A percentile compares a stretch with the other conserved stretches of the same genome.
Conservation (phyloP, 1,140 invertebrate species). For the Nebria ingens region DNA sequence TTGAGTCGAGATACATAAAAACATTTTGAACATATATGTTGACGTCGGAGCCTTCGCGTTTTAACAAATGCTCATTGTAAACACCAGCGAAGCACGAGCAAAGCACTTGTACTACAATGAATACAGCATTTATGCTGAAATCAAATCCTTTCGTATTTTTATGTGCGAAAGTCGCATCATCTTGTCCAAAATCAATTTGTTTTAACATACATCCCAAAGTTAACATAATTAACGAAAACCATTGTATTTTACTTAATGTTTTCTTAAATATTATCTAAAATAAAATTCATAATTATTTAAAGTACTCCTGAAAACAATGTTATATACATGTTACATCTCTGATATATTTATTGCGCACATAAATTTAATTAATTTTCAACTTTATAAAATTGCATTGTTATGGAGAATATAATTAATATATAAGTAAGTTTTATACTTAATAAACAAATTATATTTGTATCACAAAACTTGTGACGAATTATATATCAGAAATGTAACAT, state of each 20-base stretch:
- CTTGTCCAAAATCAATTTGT: slow-evolving; percentile 55
- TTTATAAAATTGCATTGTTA: no score
- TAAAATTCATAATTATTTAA: slow-evolving; percentile 15
- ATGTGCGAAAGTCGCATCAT: slow-evolving; percentile 31
- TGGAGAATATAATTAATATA: no score
- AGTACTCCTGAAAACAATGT: background rate
- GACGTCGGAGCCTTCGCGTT: slow-evolving; percentile 68
- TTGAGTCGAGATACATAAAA: slow-evolving; percentile 93
- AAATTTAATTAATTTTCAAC: no score
- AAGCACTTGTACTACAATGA: slow-evolving; percentile 74
- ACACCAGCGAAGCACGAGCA: slow-evolving; percentile 92
- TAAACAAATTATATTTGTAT: slow-evolving; percentile 10
- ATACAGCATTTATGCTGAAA: slow-evolving; percentile 58
- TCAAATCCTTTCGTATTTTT: slow-evolving; percentile 37
- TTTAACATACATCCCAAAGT: slow-evolving; percentile 89
- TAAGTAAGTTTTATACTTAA: background rate
- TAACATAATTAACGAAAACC: slow-evolving; percentile 77
- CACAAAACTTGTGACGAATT: no score
- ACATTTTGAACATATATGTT: slow-evolving; percentile 91
- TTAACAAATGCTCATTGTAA: slow-evolving; percentile 92
- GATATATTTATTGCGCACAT: no score
- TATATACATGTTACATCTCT: background rate
- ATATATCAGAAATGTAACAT: slow-evolving; percentile 12
- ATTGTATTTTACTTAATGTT: slow-evolving; percentile 70
- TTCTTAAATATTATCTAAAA: slow-evolving; percentile 76